phyloP scores from a whole-genome alignment of 2,888 invertebrate genomes.

The Cyclophora albipunctata region DNA sequence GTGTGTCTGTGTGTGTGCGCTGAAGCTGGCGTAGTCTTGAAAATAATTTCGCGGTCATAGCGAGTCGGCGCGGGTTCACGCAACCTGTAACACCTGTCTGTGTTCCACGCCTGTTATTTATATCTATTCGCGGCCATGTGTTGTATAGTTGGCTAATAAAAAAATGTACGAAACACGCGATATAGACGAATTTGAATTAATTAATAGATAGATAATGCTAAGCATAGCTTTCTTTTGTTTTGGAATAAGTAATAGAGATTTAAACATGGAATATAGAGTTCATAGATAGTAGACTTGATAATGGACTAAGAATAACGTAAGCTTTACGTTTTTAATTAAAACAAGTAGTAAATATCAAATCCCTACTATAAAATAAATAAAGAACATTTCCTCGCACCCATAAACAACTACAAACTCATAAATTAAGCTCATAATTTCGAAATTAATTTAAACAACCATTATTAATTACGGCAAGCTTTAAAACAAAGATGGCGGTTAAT shows the following conservation, averaged over 20 bases:
- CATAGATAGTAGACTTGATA: too few species aligned
- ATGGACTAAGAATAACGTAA: too few species aligned
- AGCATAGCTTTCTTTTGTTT: too few species aligned
- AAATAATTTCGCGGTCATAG: conserved; percentile 76
- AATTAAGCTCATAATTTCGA: too few species aligned
- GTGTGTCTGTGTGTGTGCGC: conserved; percentile 42
- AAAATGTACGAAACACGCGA: conserved; percentile 9
- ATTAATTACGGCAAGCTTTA: background rate
- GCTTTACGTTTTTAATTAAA: too few species aligned
- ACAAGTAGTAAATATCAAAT: too few species aligned
- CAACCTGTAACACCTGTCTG: conserved; percentile 71
- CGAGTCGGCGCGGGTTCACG: conserved; percentile 67
- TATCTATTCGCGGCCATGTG: conserved; percentile 67
- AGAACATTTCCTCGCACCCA: too few species aligned
- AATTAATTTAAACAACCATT: too few species aligned
- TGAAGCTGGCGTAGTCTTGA: conserved; percentile 73
- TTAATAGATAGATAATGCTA: background rate
- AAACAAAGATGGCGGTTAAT: conserved; percentile 1
- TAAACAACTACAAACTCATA: too few species aligned
- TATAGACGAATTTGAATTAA: background rate
- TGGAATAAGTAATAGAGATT: too few species aligned
- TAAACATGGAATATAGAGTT: too few species aligned
- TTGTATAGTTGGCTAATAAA: conserved; percentile 30
- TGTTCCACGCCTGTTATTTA: conserved; percentile 72
- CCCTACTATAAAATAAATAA: too few species aligned